phyloP scores from a whole-genome alignment of 2,888 invertebrate genomes.

The Trissolcus japonicus region DNA sequence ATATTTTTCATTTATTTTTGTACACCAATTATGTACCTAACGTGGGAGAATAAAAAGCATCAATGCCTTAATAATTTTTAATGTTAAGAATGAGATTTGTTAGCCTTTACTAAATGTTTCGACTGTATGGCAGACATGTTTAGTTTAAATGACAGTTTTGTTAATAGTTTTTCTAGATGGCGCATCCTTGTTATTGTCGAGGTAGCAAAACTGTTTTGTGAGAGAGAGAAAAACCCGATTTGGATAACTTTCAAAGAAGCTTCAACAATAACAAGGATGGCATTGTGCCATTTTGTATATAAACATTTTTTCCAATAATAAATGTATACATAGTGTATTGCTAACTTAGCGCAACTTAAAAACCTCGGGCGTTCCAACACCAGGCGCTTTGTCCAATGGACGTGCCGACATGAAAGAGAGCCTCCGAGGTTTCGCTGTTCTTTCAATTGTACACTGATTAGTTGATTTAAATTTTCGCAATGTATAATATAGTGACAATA shows the following conservation, averaged over 20 bases:
- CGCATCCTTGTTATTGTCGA: conserved; percentile 32
- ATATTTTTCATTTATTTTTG: conserved; percentile 10
- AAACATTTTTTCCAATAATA: conserved; percentile 36
- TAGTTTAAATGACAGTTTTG: conserved; percentile 24
- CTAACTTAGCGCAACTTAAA: conserved; percentile 48
- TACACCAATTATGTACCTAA: conserved; percentile 13
- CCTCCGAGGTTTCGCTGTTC: conserved; percentile 50
- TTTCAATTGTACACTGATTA: conserved; percentile 44
- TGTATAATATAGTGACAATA: conserved; percentile 53
- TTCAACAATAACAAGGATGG: conserved; percentile 22
- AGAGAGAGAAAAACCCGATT: conserved; percentile 1
- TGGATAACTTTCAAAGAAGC: not conserved
- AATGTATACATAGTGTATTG: conserved; percentile 49
- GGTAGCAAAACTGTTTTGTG: not conserved
- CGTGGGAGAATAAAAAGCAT: conserved; percentile 23
- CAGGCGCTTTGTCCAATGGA: conserved; percentile 28
- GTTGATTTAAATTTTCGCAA: conserved; percentile 40
- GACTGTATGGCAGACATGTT: conserved; percentile 34
- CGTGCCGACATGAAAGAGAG: conserved; percentile 15
- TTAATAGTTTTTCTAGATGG: conserved; percentile 43
- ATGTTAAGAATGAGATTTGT: conserved; percentile 26
- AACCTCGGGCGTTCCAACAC: conserved; percentile 45
- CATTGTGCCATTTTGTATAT: conserved; percentile 26
- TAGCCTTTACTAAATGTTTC: conserved; percentile 39
- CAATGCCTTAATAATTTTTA: conserved; percentile 8